Base-by-base conservation (phyloP, 37 sponge, comb jelly and placozoan genomes). In the Aplysina aerophoba region DNA sequence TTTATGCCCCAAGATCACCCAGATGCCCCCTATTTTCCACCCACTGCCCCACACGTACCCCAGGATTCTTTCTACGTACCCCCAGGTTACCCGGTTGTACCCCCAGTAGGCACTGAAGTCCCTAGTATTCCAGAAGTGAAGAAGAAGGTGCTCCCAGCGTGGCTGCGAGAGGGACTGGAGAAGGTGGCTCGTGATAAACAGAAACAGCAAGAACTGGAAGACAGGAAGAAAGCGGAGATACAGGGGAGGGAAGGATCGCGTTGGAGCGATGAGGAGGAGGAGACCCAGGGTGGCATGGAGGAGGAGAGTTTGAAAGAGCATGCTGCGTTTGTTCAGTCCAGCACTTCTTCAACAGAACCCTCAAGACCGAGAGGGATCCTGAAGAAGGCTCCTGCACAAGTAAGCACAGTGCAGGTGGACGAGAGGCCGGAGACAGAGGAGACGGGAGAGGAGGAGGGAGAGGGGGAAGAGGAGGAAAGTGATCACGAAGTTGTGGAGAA, bases 91-190 rank as follows among this genome's bases (percentile, higher is more conserved):
- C 50, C 50, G 3, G 50, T 44, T 11, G 50, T 3, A 44, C 50
- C 50, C 50, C 50, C 50, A 44, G 8, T 44, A 8, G 50, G 50
- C 6, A 44, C 8, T 44, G 50, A 44, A 44, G 50, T 44, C 50
- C 50, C 50, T 8, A 44, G 50, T 44, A 36, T 36, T 17, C 37
- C 78, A 40, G 78, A 75, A 21, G 24, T 50, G 24, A 75, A 75
- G 78, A 75, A 75, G 78, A 75, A 75, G 50, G 53, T 44, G 2
- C 78, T 75, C 21, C 78, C 78, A 75, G 78, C 78, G 20, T 75
- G 78, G 78, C 25, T 75, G 25, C 39, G 37, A 54, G 78, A 75
- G 37, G 78, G 78, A 21, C 78, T 75, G 13, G 53, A 44, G 78
- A 75, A 75, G 50, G 40, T 75, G 78, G 33, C 31, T 24, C 39